phyloP scores from a whole-genome alignment of 2,888 invertebrate genomes.

The Cheilosia vulpina region DNA sequence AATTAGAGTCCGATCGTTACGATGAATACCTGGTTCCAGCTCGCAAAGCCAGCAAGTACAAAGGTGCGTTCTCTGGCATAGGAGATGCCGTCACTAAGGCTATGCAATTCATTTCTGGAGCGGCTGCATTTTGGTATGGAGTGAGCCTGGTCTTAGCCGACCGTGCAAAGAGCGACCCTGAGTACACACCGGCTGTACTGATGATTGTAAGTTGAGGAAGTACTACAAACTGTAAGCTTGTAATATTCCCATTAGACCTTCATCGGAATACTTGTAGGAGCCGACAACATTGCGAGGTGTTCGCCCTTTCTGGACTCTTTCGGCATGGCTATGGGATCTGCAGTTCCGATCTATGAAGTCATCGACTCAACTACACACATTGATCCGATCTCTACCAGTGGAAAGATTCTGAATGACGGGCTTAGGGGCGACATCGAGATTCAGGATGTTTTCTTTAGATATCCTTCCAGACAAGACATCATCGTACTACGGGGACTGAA shows the following conservation, averaged over 20 bases:
- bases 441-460: constrained; percentile 87
- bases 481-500: constrained; percentile 87
- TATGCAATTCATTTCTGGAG: constrained; percentile 88
- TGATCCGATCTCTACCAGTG: constrained; percentile 88
- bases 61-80: constrained; percentile 87
- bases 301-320: constrained; percentile 90
- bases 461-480: constrained; percentile 90
- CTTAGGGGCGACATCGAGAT: constrained; percentile 88
- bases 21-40: constrained; percentile 85
- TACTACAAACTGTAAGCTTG: background rate
- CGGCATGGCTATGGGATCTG: constrained; percentile 88
- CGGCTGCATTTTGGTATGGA: constrained; percentile 92
- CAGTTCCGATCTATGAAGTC: constrained; percentile 89
- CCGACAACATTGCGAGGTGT: constrained; percentile 89
- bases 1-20: constrained; percentile 87
- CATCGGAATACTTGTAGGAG: constrained; percentile 90
- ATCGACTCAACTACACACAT: constrained; percentile 89
- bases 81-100: constrained; percentile 90
- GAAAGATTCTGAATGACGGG: constrained; percentile 84
- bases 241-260: constrained; percentile 80
- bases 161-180: constrained; percentile 84
- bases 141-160: constrained; percentile 88
- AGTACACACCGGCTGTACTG: constrained; percentile 88
- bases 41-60: constrained; percentile 86
- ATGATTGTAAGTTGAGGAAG: constrained; percentile 86